Evolutionary conservation across 2,888 invertebrate genomes (phyloP), one percentile per base, ranked within the genome.

Genomic region (Pristionchus japonicus): DNA sequence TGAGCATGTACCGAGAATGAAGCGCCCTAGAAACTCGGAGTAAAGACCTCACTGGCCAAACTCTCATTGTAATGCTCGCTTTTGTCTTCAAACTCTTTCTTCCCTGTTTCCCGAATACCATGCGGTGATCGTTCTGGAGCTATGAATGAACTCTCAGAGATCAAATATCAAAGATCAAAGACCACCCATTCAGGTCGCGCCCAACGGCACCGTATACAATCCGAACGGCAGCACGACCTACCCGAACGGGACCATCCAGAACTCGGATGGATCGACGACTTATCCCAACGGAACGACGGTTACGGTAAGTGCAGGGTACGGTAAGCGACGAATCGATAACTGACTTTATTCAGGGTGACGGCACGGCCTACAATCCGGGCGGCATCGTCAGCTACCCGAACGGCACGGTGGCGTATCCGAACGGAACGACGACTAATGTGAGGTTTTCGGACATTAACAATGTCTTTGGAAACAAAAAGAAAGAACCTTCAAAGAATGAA

Each of bases 341-440:
- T n/a, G n/a, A n/a, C n/a, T n/a, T n/a, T n/a, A n/a, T n/a, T n/a
- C n/a, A n/a, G n/a, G n/a, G n/a, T n/a, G n/a, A n/a, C n/a, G n/a
- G n/a, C n/a, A n/a, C n/a, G n/a, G n/a, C n/a, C n/a, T 67, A 67
- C 47, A 86, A 86, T 23, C 43, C 86, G 43, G 31, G 67, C 61
- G 86, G 86, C 17, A 86, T 67, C 17, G 13, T 17, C 34, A 86
- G n/a, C 17, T 52, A 67, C 34, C 86, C 86, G 64, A 37, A 86
- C 49, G 86, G 86, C 13, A 31, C 86, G 43, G 34, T 23, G 11
- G 20, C 40, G 17, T 86, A 67, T 23, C 47, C 64, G 20, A 86
- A 86, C n/a, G 86, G 86, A 17, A 86, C 86, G 20, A 83, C 49
- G 52, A 52, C 52, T 52, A 49, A 27, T 49, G 83, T 83, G n/a